A percentile compares a stretch with the other conserved stretches of the same genome.
These are phyloP conservation scores for Helostoma temminkii DNA, from an alignment of 2,797 vertebrate species.

Conservation along the genomic window DNA sequence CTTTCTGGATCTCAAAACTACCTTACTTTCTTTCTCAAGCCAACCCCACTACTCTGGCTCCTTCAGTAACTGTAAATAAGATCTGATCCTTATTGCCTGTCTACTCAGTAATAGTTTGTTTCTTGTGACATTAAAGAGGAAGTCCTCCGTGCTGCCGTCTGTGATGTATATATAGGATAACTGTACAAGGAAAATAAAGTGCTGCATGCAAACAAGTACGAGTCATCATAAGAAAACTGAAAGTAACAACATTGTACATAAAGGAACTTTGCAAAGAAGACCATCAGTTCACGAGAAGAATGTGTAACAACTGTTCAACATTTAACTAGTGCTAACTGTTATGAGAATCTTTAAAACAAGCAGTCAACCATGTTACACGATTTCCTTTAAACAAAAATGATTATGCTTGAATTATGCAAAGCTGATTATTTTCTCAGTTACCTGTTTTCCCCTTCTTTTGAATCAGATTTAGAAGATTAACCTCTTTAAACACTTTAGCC, in stretches of 20 bases:
- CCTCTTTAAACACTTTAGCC: neutral
- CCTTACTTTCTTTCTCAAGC: neutral
- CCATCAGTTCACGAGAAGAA: neutral
- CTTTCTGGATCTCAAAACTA: slow-evolving; percentile 4
- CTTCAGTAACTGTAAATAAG: neutral
- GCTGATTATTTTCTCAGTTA: neutral
- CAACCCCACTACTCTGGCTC: too few relatives aligned
- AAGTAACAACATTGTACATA: too few relatives aligned
- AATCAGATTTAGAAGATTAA: neutral
- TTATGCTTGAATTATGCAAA: neutral
- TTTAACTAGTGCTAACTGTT: neutral
- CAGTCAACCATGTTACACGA: neutral
- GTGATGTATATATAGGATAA: too few relatives aligned
- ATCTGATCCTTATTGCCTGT: neutral
- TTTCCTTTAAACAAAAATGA: neutral
- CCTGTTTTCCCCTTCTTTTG: neutral
- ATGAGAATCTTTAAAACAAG: neutral
- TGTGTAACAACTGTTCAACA: neutral
- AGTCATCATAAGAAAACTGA: too few relatives aligned
- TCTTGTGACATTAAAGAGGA: neutral
- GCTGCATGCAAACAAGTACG: too few relatives aligned
- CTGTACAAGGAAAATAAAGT: too few relatives aligned
- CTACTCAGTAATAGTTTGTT: neutral
- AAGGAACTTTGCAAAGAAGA: neutral
- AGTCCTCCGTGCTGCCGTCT: neutral